Conservation (phyloP, 2,888 invertebrate genomes). For the Ichneumon xanthorius region DNA sequence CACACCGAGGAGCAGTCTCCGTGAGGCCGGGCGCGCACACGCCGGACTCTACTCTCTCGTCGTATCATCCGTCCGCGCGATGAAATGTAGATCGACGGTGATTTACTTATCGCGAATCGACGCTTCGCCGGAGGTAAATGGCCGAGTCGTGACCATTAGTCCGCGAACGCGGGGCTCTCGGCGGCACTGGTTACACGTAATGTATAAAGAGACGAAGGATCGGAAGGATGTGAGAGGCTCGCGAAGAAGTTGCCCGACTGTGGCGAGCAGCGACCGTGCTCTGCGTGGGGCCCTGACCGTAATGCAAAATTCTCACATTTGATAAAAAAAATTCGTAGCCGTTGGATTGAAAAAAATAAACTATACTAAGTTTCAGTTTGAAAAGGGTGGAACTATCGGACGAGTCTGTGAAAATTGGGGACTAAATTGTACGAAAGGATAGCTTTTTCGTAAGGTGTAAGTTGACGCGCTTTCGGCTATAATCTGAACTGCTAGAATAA, state of each 20-base stretch:
- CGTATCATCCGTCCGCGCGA: slow-evolving; percentile 82
- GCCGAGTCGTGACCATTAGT: slow-evolving; percentile 88
- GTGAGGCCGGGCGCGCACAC: slow-evolving; percentile 25
- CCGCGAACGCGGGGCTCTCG: slow-evolving; percentile 74
- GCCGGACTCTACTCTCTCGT: slow-evolving; percentile 54
- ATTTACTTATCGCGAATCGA: slow-evolving; percentile 87
- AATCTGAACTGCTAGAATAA: neutral
- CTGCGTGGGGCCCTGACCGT: slow-evolving; percentile 75
- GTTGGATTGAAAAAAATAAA: neutral
- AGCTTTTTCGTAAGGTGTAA: neutral
- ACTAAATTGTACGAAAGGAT: neutral
- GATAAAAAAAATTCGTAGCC: neutral
- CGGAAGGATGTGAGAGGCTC: slow-evolving; percentile 60
- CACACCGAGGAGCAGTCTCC: neutral
- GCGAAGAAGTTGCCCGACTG: slow-evolving; percentile 42
- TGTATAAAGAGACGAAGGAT: slow-evolving; percentile 29
- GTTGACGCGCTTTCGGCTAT: neutral
- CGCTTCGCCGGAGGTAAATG: slow-evolving; percentile 88
- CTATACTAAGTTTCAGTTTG: neutral
- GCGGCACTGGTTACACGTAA: slow-evolving; percentile 34
- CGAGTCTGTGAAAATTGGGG: neutral
- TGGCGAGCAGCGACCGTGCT: slow-evolving; percentile 65
- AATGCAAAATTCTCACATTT: neutral
- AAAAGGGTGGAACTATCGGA: neutral
- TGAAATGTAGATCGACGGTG: slow-evolving; percentile 87